Evolutionary conservation across 2,797 vertebrate genomes (phyloP).

Genomic region (Cyprinodon diabolis): DNA sequence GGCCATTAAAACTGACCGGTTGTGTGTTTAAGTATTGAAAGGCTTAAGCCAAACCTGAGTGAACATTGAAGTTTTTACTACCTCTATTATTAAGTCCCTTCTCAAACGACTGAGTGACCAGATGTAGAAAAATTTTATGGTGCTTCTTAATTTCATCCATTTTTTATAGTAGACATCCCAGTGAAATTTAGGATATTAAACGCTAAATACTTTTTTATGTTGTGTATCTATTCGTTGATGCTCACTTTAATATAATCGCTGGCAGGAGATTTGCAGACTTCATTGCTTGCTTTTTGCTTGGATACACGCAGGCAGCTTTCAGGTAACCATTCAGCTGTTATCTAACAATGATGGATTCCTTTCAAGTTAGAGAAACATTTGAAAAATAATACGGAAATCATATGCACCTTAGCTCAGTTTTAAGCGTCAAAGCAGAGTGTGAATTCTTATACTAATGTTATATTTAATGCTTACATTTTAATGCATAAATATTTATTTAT

Average conservation of each 20-base stretch:
- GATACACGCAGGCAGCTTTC: no score
- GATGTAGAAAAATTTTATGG: background rate
- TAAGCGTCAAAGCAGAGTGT: background rate
- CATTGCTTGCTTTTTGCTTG: no score
- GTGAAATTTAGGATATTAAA: no score
- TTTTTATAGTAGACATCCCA: no score
- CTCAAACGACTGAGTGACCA: background rate
- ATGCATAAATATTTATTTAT: background rate
- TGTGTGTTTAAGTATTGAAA: background rate
- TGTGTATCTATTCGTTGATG: no score
- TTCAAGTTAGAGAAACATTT: background rate
- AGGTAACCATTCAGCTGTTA: background rate
- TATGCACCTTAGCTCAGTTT: background rate
- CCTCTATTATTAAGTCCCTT: background rate
- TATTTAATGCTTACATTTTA: background rate
- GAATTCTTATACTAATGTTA: background rate
- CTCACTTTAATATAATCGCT: no score
- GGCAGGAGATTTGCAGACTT: no score
- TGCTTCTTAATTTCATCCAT: no score
- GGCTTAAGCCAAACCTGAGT: no score
- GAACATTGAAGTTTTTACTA: background rate
- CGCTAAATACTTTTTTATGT: no score
- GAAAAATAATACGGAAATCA: background rate
- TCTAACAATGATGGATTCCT: background rate
- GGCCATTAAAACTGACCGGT: no score